Conservation (phyloP, 2,888 invertebrate genomes). For the Anoncus sp. region DNA sequence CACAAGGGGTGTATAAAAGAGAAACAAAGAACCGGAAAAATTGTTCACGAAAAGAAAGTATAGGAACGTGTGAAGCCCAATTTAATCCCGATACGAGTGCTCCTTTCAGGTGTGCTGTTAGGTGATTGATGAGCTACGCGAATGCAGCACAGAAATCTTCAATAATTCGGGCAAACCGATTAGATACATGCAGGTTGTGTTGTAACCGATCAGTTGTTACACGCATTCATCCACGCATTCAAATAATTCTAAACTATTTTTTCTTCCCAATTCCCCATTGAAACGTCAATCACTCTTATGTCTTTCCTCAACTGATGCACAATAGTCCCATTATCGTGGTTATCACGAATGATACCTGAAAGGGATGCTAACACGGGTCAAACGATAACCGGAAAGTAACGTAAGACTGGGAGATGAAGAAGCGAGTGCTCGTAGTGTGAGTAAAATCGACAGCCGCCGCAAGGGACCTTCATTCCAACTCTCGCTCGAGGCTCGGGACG, state of each 20-base stretch:
- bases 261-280: too few species aligned
- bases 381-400: slow-evolving; percentile 31
- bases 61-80: slow-evolving; percentile 12
- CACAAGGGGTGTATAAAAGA: not conserved
- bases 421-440: slow-evolving; percentile 8
- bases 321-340: not conserved
- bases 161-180: too few species aligned
- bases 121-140: slow-evolving; percentile 53
- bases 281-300: too few species aligned
- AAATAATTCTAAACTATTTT: too few species aligned
- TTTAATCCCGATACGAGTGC: slow-evolving; percentile 25
- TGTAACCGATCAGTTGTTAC: too few species aligned
- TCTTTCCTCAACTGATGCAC: too few species aligned
- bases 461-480: slow-evolving; percentile 75
- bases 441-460: slow-evolving; percentile 68
- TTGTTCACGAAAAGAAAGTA: not conserved
- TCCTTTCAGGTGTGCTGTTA: not conserved
- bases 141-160: slow-evolving; percentile 31
- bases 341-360: slow-evolving; percentile 29
- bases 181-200: too few species aligned
- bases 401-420: not conserved
- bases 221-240: too few species aligned
- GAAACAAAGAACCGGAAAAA: not conserved
- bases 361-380: slow-evolving; percentile 39
- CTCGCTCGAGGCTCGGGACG: slow-evolving; percentile 31